Conservation (phyloP, 2,113 vertebrate genomes). For the Connochaetes taurinus region DNA sequence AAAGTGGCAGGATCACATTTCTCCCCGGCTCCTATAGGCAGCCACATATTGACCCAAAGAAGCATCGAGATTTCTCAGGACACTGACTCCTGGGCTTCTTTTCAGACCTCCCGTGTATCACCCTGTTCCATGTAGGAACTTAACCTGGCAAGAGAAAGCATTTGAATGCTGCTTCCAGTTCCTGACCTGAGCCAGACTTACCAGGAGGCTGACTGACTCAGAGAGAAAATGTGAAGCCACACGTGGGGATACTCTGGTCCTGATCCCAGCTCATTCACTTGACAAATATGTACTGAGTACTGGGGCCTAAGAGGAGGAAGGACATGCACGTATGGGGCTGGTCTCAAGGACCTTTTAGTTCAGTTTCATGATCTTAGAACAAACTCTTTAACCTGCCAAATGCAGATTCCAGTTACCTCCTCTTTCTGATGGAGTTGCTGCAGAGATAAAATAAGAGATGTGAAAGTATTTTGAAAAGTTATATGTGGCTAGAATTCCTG, state of each 20-base stretch:
- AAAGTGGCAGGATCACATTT: neutral
- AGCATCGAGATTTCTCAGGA: neutral
- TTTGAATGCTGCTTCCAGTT: neutral
- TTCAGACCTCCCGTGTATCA: neutral
- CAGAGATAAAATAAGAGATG: neutral
- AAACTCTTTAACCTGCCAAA: neutral
- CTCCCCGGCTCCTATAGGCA: neutral
- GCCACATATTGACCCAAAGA: neutral
- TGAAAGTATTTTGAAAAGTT: neutral
- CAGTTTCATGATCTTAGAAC: neutral
- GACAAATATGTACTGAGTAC: neutral
- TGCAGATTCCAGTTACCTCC: neutral
- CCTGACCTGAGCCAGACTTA: neutral
- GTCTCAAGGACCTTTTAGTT: neutral
- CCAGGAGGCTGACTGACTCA: neutral
- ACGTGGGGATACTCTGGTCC: neutral
- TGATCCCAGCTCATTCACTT: neutral
- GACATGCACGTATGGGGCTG: rapidly evolving
- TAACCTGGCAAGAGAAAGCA: neutral
- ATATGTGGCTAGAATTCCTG: neutral
- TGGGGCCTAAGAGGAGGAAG: neutral
- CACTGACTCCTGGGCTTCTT: neutral
- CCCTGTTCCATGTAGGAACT: no score
- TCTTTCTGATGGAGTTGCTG: neutral
- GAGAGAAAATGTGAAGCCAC: neutral